Conservation (phyloP, 2,113 vertebrate genomes). For the Crocuta crocuta region DNA sequence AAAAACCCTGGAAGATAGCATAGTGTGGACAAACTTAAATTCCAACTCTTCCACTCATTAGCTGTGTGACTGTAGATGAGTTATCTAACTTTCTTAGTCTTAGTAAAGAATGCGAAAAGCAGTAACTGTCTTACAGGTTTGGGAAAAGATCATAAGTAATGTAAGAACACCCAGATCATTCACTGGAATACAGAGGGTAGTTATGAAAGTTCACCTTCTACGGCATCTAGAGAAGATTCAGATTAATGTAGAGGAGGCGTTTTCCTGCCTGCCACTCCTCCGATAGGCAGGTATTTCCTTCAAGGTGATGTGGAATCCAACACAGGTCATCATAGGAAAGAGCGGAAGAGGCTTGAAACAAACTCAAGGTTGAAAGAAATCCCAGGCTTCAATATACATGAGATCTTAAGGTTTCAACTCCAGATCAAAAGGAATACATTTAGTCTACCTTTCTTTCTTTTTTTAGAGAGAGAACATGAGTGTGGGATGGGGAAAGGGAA, state of each 20-base stretch:
- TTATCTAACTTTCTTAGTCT: neutral
- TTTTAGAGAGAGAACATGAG: neutral
- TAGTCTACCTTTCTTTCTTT: neutral
- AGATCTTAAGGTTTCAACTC: neutral
- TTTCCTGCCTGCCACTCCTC: neutral
- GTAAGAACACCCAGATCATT: neutral
- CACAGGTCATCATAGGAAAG: neutral
- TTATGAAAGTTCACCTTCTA: neutral
- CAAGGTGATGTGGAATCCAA: neutral
- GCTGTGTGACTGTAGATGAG: neutral
- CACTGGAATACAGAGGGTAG: neutral
- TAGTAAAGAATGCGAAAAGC: neutral
- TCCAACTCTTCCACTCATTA: neutral
- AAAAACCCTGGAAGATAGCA: neutral
- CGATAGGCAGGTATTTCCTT: neutral
- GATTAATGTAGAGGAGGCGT: neutral
- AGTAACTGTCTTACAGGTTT: neutral
- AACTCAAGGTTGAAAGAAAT: neutral
- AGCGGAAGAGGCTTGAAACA: neutral
- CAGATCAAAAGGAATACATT: neutral
- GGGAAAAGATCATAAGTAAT: neutral
- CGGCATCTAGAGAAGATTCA: neutral
- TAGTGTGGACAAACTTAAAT: neutral
- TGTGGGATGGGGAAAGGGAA: too few species aligned
- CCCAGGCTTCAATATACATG: neutral